Base-by-base conservation (phyloP, 2,113 vertebrate species). In the Lepidothrix coronata region DNA sequence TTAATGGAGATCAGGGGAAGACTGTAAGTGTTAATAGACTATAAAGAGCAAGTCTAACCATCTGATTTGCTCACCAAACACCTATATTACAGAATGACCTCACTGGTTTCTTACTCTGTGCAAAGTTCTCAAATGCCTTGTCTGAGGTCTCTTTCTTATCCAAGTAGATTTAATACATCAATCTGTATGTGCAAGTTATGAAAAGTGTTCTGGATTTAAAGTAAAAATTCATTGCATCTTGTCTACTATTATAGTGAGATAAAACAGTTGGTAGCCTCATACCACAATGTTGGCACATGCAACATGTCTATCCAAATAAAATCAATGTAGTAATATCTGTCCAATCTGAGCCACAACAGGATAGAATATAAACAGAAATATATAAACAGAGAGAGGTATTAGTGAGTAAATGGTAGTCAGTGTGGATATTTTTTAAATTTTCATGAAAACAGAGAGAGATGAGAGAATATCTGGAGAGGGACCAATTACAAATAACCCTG, bases 401-500 rank as follows among this genome's bases (percentile, higher is more conserved):
- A 58, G n/a, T 39, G 31, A 66, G 51, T 65, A 88, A 94, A 80
- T 58, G 9, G 77, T 51, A 73, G 49, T 43, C 17, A 9, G 14
- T 43, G 19, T 67, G n/a, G 51, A 71, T 71, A 80, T 84, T 88
- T 91, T 85, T 96, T 19, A 77, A 73, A 49, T 86, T 96, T 93
- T 91, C 52, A 57, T 75, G n/a, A 72, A 91, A 93, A 86, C 57
- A 78, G 78, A 91, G 17, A 83, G 51, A 92, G 39, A 96, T 83
- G 61, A 94, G 82, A 80, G 82, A 85, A 51, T 94, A 93, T 91
- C 79, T 96, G 92, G 72, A 94, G 93, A 88, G 71, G 44, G 39
- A 92, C 83, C 96, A 96, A 94, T 92, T 93, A 95, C 92, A 94
- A 96, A 92, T 84, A 95, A 90, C 85, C 82, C 78, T 63, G 44